These are phyloP conservation scores for Calcarius ornatus DNA, from an alignment of 2,113 vertebrate genomes.

Conservation along the genomic window DNA sequence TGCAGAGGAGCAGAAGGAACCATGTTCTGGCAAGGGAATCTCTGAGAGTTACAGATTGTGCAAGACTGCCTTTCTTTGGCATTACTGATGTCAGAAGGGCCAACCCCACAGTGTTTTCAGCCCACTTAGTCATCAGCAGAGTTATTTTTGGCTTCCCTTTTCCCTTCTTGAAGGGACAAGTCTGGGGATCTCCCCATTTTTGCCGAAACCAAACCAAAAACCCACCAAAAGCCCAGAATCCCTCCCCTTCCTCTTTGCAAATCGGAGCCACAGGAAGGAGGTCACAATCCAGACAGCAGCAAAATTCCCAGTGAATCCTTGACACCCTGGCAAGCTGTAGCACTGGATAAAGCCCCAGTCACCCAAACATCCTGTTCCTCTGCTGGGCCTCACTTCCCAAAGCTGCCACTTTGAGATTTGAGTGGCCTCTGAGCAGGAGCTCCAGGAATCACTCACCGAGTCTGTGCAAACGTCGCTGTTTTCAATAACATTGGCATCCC, in stretches of 20 bases:
- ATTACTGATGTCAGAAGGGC: background rate
- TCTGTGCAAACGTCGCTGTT: conserved; percentile 86
- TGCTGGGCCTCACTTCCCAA: background rate
- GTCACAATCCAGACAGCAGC: fast-evolving
- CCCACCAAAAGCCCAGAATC: background rate
- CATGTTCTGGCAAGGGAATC: background rate
- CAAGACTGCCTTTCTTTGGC: background rate
- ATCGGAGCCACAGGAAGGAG: fast-evolving
- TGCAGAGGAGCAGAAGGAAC: background rate
- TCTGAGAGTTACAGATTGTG: background rate
- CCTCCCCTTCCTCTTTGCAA: background rate
- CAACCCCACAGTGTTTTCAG: background rate
- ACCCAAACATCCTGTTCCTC: background rate
- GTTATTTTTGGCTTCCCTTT: background rate
- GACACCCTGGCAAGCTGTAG: background rate
- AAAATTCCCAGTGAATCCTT: background rate
- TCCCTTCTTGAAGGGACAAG: background rate
- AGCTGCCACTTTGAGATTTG: background rate
- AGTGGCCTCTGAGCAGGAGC: background rate
- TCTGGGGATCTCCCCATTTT: background rate
- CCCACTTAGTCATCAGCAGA: background rate
- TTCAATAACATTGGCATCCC: conserved; percentile 84
- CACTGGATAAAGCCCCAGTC: background rate
- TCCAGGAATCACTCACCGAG: conserved; percentile 69
- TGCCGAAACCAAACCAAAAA: background rate